phyloP scores from a whole-genome alignment of 2,113 vertebrate genomes.

The Progne subis region DNA sequence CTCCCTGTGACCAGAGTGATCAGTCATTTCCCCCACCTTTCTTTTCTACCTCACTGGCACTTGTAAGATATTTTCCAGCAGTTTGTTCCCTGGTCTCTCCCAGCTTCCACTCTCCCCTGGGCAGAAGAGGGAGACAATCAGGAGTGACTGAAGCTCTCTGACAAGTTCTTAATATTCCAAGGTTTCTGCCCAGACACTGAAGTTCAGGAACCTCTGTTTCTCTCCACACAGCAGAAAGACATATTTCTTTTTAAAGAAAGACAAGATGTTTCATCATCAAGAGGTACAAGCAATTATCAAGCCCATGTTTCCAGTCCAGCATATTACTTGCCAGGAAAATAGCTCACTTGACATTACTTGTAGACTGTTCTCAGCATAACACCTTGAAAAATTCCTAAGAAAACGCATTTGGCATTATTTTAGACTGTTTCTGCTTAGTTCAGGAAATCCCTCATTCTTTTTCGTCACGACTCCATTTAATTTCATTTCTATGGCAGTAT shows the following conservation, averaged over 20 bases:
- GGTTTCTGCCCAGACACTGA: neutral
- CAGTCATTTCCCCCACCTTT: neutral
- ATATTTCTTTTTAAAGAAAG: neutral
- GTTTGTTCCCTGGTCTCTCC: conserved; percentile 38
- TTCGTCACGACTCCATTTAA: conserved; percentile 2
- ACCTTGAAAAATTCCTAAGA: conserved; percentile 17
- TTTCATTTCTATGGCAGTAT: neutral
- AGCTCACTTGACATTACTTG: conserved; percentile 16
- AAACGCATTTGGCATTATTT: neutral
- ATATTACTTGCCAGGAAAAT: conserved; percentile 22
- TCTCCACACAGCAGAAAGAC: neutral
- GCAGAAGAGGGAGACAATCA: neutral
- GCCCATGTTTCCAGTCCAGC: neutral
- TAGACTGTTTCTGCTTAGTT: conserved; percentile 25
- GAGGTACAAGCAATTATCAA: neutral
- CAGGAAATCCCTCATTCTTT: conserved; percentile 54
- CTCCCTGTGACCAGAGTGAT: neutral
- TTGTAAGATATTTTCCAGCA: neutral
- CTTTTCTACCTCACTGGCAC: conserved; percentile 8
- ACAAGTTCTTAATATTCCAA: neutral
- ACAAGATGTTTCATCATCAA: conserved; percentile 20
- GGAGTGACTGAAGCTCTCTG: neutral
- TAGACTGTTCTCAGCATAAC: neutral
- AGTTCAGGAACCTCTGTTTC: neutral
- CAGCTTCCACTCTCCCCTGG: neutral